Percentiles rank a stretch among this genome's conserved stretches.
Conservation (phyloP, 2,797 vertebrate species). For the Phrynocephalus guinanensis region DNA sequence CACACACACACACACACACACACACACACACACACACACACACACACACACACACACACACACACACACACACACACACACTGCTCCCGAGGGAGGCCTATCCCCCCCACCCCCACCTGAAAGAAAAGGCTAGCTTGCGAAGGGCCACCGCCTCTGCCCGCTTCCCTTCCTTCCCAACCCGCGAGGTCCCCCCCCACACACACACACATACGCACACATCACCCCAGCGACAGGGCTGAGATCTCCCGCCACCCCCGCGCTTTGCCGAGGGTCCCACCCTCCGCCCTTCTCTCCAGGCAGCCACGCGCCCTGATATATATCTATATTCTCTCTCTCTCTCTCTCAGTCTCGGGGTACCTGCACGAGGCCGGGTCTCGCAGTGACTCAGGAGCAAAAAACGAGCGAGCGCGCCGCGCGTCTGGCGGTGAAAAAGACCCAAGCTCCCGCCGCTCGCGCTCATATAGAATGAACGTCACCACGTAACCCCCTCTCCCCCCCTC, state of each 20-base stretch:
- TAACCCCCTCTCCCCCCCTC: conserved; percentile 74
- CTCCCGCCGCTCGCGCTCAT: conserved; percentile 96
- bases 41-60: too few species aligned
- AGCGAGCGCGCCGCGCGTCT: conserved; percentile 87
- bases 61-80: neutral
- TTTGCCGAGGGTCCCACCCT: neutral
- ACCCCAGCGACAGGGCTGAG: too few species aligned
- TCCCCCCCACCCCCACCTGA: neutral
- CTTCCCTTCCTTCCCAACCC: neutral
- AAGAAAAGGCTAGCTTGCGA: too few species aligned
- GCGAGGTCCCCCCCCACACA: too few species aligned
- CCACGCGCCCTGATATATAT: conserved; percentile 43
- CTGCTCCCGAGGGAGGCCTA: neutral
- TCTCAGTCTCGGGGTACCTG: conserved; percentile 62
- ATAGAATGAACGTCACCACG: conserved; percentile 96
- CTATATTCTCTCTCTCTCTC: neutral
- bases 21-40: too few species aligned
- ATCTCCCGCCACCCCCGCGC: neutral
- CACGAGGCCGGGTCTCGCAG: conserved; percentile 69
- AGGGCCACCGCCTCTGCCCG: neutral
- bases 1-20: too few species aligned
- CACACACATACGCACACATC: too few species aligned
- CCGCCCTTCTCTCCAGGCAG: neutral
- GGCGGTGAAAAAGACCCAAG: conserved; percentile 91
- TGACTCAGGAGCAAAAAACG: conserved; percentile 63